Evolutionary conservation across 2,797 vertebrate species (phyloP), one percentile per base, ranked within the genome.

Genomic region (Sebastes jordani): DNA sequence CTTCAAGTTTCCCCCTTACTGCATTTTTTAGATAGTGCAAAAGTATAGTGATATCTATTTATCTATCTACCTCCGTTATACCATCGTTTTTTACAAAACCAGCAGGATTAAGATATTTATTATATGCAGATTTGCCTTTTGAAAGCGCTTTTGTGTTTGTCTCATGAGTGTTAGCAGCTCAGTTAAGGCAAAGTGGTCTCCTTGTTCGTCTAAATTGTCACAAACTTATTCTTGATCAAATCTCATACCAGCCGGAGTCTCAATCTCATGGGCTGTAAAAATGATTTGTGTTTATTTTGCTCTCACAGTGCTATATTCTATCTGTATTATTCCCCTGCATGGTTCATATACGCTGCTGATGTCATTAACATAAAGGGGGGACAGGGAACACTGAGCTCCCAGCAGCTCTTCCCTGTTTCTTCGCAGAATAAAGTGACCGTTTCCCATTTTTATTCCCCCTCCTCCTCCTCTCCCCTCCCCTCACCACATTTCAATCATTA

Each of bases 401-500:
- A 20, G 34, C 74, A 72, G 13, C 68, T 80, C 62, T 52, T n/a
- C 77, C 56, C 42, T 59, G 58, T 73, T 81, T 84, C 77, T 69
- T 68, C 32, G 55, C 59, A 18, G 58, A 89, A 88, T 73, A 80
- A 88, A 89, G 76, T 68, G 68, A 64, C 68, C 32, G 3, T 59
- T 84, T 75, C 65, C 69, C 4, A 0, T 80, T 75, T 81, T 63
- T 66, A 64, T 2, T 46, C 4, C 54, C 25, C 34, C 23, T n/a
- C 11, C 11, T 14, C 11, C 36, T 38, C 11, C 22, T 2, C 22
- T 27, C 27, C 69, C 34, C 4, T 36, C 34, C 2, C 34, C 34
- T 22, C 36, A 8, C 22, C 52, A 84, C 73, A 72, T 85, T 88
- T 91, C 82, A 87, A 72, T 86, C 77, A 88, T 85, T 79, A 63